These are phyloP conservation scores for Labeo catla DNA, from an alignment of 2,113 vertebrate genomes.

Conservation along the genomic window DNA sequence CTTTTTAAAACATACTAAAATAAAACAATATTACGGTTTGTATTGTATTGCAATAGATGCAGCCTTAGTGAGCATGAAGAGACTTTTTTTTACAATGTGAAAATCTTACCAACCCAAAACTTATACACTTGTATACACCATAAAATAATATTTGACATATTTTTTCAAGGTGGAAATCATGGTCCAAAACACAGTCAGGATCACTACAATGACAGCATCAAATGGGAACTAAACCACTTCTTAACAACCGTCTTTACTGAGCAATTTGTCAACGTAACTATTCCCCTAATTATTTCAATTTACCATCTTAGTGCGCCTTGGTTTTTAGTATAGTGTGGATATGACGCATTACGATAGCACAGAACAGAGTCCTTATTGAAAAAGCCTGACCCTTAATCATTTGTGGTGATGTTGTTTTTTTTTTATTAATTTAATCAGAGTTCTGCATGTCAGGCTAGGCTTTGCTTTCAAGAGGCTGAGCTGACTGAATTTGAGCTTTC, in stretches of 20 bases:
- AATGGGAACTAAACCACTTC: neutral
- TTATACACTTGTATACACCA: too few relatives aligned
- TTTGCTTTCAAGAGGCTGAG: conserved; percentile 11
- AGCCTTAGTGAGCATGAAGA: neutral
- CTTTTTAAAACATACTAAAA: neutral
- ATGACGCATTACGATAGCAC: neutral
- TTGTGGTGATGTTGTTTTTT: neutral
- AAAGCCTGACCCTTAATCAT: neutral
- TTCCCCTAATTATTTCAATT: neutral
- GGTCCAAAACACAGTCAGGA: neutral
- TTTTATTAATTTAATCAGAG: neutral
- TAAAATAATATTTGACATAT: too few relatives aligned
- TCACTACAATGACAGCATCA: neutral
- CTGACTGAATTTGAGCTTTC: conserved; percentile 14
- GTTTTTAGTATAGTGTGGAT: neutral
- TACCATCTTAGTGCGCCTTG: neutral
- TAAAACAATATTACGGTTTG: neutral
- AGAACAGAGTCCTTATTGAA: neutral
- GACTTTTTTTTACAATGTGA: too few relatives aligned
- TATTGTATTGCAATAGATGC: neutral
- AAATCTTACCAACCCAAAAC: too few relatives aligned
- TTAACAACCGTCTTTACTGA: neutral
- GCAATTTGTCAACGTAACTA: neutral
- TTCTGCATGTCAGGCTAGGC: neutral
- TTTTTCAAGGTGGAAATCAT: too few relatives aligned